Evolutionary conservation across 2,888 invertebrate species (phyloP).

Genomic region (Seladonia tumulorum): DNA sequence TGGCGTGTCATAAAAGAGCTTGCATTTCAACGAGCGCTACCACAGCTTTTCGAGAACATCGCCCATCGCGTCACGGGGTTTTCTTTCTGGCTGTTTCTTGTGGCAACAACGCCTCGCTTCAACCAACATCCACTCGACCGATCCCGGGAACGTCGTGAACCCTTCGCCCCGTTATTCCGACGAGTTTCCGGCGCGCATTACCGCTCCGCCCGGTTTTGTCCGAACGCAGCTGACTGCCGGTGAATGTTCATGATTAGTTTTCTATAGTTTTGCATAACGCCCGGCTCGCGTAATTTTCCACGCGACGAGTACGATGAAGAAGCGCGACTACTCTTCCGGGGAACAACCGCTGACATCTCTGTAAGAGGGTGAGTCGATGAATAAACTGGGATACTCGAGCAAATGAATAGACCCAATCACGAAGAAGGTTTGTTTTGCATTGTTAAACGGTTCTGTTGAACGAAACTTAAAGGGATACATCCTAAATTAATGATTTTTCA

Average conservation of each 20-base stretch:
- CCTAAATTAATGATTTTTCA: too few species aligned
- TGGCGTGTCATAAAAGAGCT: conserved; percentile 63
- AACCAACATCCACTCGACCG: conserved; percentile 30
- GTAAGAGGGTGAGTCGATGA: background rate
- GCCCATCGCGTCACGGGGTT: background rate
- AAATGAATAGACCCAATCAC: background rate
- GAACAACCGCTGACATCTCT: background rate
- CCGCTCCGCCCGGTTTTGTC: background rate
- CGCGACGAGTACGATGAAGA: background rate
- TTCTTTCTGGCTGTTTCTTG: conserved; percentile 51
- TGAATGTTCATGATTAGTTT: conserved; percentile 13
- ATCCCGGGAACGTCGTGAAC: conserved; percentile 16
- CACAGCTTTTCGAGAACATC: conserved; percentile 46
- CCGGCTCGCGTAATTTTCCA: background rate
- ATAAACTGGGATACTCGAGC: background rate
- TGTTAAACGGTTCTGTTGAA: background rate
- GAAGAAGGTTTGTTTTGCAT: background rate
- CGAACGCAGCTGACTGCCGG: background rate
- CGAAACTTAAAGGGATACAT: background rate
- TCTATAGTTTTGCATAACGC: conserved; percentile 2
- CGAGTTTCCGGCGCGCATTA: background rate
- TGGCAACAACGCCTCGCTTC: conserved; percentile 34
- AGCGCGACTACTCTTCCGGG: background rate
- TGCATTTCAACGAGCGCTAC: conserved; percentile 60
- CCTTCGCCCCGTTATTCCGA: conserved; percentile 6